phyloP scores from a whole-genome alignment of 2,888 invertebrate species.

The Schizotus pectinicornis region DNA sequence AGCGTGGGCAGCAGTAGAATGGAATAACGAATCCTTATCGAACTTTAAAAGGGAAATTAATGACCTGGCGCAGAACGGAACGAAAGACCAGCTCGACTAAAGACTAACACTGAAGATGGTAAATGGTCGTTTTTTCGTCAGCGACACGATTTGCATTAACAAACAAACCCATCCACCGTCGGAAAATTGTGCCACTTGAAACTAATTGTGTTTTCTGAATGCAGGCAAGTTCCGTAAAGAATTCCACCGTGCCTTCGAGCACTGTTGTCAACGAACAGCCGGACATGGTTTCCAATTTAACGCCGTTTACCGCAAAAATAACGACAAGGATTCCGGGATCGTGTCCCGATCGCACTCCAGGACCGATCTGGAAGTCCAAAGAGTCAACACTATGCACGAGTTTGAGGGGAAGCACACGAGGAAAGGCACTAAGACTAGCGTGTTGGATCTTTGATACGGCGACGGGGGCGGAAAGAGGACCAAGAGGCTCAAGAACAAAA shows the following conservation, averaged over 20 bases:
- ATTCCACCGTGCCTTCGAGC: conserved; percentile 72
- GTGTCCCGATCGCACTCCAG: conserved; percentile 39
- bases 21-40: too few species aligned
- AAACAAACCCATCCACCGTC: background rate
- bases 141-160: too few species aligned
- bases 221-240: conserved; percentile 77
- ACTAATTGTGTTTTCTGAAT: conserved; percentile 28
- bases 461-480: background rate
- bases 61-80: too few species aligned
- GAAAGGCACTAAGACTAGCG: conserved; percentile 45
- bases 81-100: too few species aligned
- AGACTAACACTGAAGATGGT: too few species aligned
- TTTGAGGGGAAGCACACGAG: conserved; percentile 35
- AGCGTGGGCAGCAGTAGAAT: too few species aligned
- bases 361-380: conserved; percentile 40
- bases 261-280: conserved; percentile 56
- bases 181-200: conserved; percentile 3
- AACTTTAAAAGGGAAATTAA: too few species aligned
- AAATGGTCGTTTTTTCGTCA: too few species aligned
- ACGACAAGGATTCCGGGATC: conserved; percentile 37
- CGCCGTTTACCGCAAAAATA: conserved; percentile 26
- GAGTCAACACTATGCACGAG: conserved; percentile 36
- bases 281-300: conserved; percentile 25
- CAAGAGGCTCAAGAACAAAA: background rate
- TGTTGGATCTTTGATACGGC: conserved; percentile 34